A percentile compares a stretch with the other conserved stretches of the same genome.
These are phyloP conservation scores for Hafferia zeledoni DNA, from an alignment of 2,797 vertebrate species.

Conservation along the genomic window DNA sequence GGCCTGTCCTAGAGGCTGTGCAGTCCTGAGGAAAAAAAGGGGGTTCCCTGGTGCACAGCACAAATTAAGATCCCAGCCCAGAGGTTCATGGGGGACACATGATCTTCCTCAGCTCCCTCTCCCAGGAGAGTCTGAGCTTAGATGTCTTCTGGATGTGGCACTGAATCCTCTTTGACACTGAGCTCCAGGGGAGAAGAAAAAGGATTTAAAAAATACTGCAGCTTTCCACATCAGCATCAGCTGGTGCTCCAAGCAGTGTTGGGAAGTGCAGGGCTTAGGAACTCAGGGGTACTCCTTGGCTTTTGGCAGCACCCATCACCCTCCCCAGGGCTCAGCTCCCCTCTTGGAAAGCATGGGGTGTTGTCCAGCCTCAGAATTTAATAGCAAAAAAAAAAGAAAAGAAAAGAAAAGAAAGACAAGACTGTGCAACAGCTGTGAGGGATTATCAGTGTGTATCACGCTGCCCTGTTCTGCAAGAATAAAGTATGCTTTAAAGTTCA, in stretches of 20 bases:
- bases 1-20: not conserved
- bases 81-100: fast-evolving
- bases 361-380: not conserved
- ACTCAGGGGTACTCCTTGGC: not conserved
- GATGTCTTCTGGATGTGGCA: not conserved
- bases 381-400: fast-evolving
- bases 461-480: constrained; percentile 3
- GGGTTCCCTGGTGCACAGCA: not conserved
- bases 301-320: not conserved
- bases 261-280: not conserved
- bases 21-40: not conserved
- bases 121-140: not conserved
- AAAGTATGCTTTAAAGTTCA: constrained; percentile 34
- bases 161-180: not conserved
- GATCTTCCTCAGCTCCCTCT: not conserved
- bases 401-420: not conserved
- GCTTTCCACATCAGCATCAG: not conserved
- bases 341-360: not conserved
- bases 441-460: constrained; percentile 26
- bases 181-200: not conserved
- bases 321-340: not conserved
- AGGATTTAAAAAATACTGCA: not conserved
- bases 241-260: not conserved
- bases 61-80: not conserved
- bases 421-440: constrained; percentile 55